Conservation (phyloP, 1,140 invertebrate species). For the Macrostomum lignano region DNA sequence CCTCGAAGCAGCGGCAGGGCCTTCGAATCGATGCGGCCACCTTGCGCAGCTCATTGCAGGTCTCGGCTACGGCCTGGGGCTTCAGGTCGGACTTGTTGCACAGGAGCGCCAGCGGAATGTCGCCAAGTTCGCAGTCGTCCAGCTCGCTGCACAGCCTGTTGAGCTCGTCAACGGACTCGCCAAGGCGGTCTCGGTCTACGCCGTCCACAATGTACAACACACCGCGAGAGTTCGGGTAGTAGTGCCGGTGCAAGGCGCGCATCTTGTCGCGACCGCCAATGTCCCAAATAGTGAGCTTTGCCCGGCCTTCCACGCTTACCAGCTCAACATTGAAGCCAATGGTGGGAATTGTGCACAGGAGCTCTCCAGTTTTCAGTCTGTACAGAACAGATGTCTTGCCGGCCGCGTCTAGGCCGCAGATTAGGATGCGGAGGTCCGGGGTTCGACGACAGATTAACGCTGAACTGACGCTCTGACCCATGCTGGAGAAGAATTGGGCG, state of each 20-base stretch:
- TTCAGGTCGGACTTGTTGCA: too few species aligned
- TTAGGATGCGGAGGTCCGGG: too few species aligned
- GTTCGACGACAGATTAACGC: too few species aligned
- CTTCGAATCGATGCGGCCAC: too few species aligned
- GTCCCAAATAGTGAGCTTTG: constrained; percentile 41
- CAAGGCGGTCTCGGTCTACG: constrained; percentile 71
- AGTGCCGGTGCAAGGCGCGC: constrained; percentile 47
- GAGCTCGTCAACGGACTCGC: constrained; percentile 76
- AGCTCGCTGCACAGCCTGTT: too few species aligned
- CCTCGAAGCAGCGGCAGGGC: too few species aligned
- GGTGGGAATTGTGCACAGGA: constrained; percentile 77
- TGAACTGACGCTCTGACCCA: too few species aligned
- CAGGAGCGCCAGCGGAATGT: too few species aligned
- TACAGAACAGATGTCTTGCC: constrained; percentile 92
- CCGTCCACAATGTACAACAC: constrained; percentile 91
- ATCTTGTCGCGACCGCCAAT: constrained; percentile 98
- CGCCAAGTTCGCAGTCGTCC: too few species aligned
- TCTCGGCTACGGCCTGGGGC: too few species aligned
- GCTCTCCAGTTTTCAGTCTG: constrained; percentile 79
- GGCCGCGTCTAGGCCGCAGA: constrained; percentile 80
- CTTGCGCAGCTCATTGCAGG: too few species aligned
- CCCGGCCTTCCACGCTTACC: constrained; percentile 36
- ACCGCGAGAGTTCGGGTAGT: constrained; percentile 32
- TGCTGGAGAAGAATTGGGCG: too few species aligned
- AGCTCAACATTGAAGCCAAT: constrained; percentile 91